Evolutionary conservation across 2,113 vertebrate genomes (phyloP).

Genomic region (Bolborhynchus lineola): DNA sequence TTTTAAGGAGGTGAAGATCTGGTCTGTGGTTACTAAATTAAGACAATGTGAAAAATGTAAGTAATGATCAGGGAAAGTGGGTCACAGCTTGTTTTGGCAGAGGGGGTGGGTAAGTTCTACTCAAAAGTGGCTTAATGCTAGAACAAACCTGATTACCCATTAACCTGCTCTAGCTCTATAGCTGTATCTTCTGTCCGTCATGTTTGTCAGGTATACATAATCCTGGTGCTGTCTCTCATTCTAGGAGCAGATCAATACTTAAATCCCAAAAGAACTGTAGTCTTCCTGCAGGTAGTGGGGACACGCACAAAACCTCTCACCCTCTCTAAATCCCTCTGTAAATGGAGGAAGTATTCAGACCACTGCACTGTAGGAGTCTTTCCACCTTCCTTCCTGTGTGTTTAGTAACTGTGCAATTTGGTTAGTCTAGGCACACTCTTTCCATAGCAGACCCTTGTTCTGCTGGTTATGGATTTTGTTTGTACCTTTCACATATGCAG

Average conservation of each 20-base stretch:
- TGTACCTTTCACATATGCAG: background rate
- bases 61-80: rapidly evolving
- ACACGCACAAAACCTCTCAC: background rate
- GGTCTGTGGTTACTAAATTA: background rate
- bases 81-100: background rate
- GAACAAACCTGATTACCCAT: background rate
- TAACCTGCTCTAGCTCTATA: background rate
- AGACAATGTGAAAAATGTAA: background rate
- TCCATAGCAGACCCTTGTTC: background rate
- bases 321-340: background rate
- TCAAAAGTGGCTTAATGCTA: background rate
- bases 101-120: background rate
- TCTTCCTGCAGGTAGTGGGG: background rate
- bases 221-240: too few relatives aligned
- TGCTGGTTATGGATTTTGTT: background rate
- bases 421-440: background rate
- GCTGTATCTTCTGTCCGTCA: rapidly evolving
- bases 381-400: too few relatives aligned
- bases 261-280: rapidly evolving
- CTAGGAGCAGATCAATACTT: background rate
- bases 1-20: background rate
- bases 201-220: background rate
- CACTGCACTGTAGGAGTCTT: background rate
- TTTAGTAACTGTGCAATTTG: background rate
- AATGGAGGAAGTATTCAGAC: background rate